Conservation (phyloP, 2,113 vertebrate species). For the Nyctibius bracteatus region DNA sequence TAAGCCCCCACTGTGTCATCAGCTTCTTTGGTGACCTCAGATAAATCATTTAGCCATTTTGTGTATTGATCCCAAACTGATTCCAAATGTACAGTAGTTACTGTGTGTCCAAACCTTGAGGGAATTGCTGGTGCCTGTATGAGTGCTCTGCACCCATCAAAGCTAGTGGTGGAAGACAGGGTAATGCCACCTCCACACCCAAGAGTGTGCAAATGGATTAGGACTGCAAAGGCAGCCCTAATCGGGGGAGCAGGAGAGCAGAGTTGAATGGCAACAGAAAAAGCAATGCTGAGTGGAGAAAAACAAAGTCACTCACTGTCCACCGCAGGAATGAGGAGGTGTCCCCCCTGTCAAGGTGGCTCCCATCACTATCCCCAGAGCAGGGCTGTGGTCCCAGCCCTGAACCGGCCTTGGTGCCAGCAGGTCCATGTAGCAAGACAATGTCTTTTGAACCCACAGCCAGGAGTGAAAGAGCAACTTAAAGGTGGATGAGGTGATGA, state of each 20-base stretch:
- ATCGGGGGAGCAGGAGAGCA: background rate
- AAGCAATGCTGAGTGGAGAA: background rate
- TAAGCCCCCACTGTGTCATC: background rate
- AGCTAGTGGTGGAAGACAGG: background rate
- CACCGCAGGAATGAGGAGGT: background rate
- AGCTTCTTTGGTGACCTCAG: background rate
- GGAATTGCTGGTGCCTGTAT: background rate
- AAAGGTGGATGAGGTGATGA: background rate
- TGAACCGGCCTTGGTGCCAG: fast-evolving
- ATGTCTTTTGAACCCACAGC: background rate
- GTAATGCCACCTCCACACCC: background rate
- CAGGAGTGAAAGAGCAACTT: background rate
- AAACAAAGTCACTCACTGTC: fast-evolving
- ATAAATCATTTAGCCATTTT: background rate
- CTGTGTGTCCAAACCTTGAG: background rate
- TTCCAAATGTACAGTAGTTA: background rate
- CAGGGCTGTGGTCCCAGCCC: background rate
- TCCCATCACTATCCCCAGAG: background rate
- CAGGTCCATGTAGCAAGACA: background rate
- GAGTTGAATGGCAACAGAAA: background rate
- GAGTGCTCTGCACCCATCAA: background rate
- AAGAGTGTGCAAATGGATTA: background rate
- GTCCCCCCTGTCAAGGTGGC: fast-evolving
- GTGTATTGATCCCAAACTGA: background rate
- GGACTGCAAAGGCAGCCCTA: background rate